Evolutionary conservation across 2,888 invertebrate species (phyloP), one percentile per base, ranked within the genome.

Genomic region (Barypeithes pellucidus): DNA sequence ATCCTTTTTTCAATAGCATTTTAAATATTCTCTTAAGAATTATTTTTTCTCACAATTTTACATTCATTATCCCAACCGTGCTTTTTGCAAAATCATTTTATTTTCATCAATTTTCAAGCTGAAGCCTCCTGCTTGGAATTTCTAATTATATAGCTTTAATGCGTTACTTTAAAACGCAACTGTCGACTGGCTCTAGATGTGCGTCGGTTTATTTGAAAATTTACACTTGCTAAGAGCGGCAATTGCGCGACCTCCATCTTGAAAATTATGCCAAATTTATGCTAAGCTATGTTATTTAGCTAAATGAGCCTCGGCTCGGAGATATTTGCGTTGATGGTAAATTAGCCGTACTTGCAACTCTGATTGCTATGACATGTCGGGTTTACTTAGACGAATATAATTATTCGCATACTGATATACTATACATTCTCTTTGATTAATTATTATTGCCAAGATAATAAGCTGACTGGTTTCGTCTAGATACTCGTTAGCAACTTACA

Each of bases 201-300:
- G 63, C 63, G 65, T 65, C 39, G 29, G 50, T 52, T 47, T 52
- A 52, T 65, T 65, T 50, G 50, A 50, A n/a, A 50, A 39, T 65
- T 50, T 50, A 20, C 36, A 50, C 39, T 65, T 14, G 47, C 65
- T 18, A 65, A 50, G 18, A 50, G 36, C 52, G 36, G 39, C 18
- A 65, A 16, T 65, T 36, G 50, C 50, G 39, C 52, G n/a, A 50
- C 65, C 52, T 36, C 20, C 50, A 65, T 65, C 52, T 52, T 22
- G 20, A 36, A 36, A 65, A 65, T 65, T 52, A 65, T 52, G n/a
- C 39, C 29, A 33, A 65, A 47, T 65, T 65, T 65, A 65, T 65
- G 65, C 52, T 45, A 65, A 65, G 50, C 50, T 39, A 33, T 50
- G 50, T 50, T 65, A 52, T 52, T 36, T 65, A 47, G 39, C 52